phyloP scores from a whole-genome alignment of 2,113 vertebrate genomes.

The Felis catus region F.catus_Fca126_mat1.0 CM031420.1:132368501-132369000 shows the following conservation, averaged over 20 bases:
- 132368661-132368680: background rate
- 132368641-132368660: background rate
- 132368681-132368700: background rate
- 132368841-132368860: background rate
- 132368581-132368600: fast-evolving
- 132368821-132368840: background rate
- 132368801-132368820: background rate
- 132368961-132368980: background rate
- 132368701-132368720: background rate
- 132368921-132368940: background rate
- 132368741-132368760: background rate
- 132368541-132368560: no score
- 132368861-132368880: background rate
- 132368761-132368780: background rate
- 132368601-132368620: fast-evolving
- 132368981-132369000: background rate
- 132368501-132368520: background rate
- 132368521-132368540: background rate
- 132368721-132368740: background rate
- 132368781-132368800: background rate
- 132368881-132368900: background rate
- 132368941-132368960: background rate
- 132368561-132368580: background rate
- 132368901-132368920: background rate
- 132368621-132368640: fast-evolving